These are phyloP conservation scores for Carassius gibelio DNA, from an alignment of 2,113 vertebrate genomes.

Conservation along the genomic window DNA sequence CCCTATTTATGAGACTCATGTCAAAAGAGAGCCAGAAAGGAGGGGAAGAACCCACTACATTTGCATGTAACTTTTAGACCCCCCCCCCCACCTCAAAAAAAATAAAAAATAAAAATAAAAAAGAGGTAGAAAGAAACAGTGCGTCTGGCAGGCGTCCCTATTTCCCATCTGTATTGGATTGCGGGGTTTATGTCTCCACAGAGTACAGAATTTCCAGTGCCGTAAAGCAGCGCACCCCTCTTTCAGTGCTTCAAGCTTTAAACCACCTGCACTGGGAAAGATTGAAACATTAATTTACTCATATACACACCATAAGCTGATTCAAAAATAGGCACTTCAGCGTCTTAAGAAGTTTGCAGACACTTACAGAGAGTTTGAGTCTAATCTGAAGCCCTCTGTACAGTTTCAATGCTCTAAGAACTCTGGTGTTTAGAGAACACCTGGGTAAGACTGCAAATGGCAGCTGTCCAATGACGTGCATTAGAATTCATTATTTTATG, in stretches of 20 bases:
- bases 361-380: slow-evolving; percentile 59
- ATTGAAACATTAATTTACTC: slow-evolving; percentile 67
- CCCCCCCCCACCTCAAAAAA: not conserved
- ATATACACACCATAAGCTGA: slow-evolving; percentile 68
- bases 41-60: slow-evolving; percentile 52
- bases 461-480: slow-evolving; percentile 12
- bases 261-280: slow-evolving; percentile 74
- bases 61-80: slow-evolving; percentile 69
- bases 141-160: slow-evolving; percentile 64
- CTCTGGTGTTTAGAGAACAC: slow-evolving; percentile 44
- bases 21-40: slow-evolving; percentile 59
- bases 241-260: slow-evolving; percentile 78
- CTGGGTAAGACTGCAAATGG: slow-evolving; percentile 22
- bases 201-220: slow-evolving; percentile 76
- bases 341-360: slow-evolving; percentile 65
- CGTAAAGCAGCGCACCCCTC: slow-evolving; percentile 74
- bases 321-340: slow-evolving; percentile 70
- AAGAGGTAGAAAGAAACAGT: slow-evolving; percentile 30
- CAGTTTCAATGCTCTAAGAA: slow-evolving; percentile 42
- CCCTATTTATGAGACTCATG: slow-evolving; percentile 66
- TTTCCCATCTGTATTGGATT: slow-evolving; percentile 80
- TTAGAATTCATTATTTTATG: slow-evolving; percentile 14
- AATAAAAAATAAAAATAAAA: not conserved
- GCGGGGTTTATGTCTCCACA: slow-evolving; percentile 75
- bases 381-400: slow-evolving; percentile 53